Evolutionary conservation across 2,797 vertebrate genomes (phyloP), one percentile per base, ranked within the genome.

Genomic region (Falco peregrinus): DNA sequence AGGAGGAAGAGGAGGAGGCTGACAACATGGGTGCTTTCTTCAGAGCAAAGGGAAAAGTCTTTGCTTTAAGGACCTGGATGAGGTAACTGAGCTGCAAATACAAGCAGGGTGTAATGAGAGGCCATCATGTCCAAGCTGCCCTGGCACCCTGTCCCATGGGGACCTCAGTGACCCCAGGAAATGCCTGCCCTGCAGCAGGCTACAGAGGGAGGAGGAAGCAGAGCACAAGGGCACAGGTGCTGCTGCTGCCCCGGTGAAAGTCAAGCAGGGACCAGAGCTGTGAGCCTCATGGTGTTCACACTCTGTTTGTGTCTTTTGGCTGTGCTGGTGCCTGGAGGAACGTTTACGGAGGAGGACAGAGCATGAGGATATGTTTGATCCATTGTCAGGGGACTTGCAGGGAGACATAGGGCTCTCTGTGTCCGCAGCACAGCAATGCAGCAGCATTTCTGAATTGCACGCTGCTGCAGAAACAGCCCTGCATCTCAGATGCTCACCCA

Each of bases 21-120:
- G 11, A 25, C 39, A 35, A 6, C 0, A 0, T 1, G 5, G 26
- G 7, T 3, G 0, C 43, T 73, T 86, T 59, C 7, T 78, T 81
- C n/a, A 25, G 33, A 69, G 54, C 26, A 35, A 43, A 69, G 37
- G 41, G 69, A 61, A 41, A 26, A 53, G 16, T 77, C 22, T 4
- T 22, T 81, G 81, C 54, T 50, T 61, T 81, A 39, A 81, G 65
- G 43, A 54, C 19, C 25, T 59, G 64, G 43, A 16, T 3, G 16
- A 79, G 75, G 29, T 67, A 54, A 67, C 4, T 63, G 31, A 77
- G 45, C 54, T 89, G 45, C 28, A 63, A 54, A 25, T 59, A 51
- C 13, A 35, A 84, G 31, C 35, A 86, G 64, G 24, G 26, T 76
- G 0, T 7, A 73, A 21, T 37, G 60, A 57, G 61, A 69, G 17